A percentile compares a stretch with the other conserved stretches of the same genome.
Conservation (phyloP, 2,797 vertebrate species). For the Margarornis squamiger region DNA sequence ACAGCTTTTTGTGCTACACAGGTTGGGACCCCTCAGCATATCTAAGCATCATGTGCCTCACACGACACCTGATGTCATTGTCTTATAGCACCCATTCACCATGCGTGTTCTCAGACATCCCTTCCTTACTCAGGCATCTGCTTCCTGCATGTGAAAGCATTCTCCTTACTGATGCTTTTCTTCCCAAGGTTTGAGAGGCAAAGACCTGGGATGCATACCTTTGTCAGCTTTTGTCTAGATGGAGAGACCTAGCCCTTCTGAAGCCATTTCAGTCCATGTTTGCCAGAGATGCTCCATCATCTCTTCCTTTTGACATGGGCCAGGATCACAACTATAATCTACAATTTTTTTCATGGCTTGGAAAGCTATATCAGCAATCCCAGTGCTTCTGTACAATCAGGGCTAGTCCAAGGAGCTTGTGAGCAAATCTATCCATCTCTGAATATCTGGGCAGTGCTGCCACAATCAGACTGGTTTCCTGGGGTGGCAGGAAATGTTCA, state of each 20-base stretch:
- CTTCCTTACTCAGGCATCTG: background rate
- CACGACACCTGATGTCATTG: background rate
- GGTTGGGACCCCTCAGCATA: background rate
- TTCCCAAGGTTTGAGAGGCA: background rate
- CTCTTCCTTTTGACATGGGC: background rate
- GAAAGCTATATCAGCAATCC: background rate
- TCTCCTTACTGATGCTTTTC: accelerated
- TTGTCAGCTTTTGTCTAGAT: background rate
- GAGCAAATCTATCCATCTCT: background rate
- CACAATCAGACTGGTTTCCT: background rate
- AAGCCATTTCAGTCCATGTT: background rate
- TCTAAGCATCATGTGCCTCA: background rate
- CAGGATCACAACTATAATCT: background rate
- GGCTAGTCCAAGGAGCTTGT: background rate
- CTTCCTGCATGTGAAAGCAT: background rate
- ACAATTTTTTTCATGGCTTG: background rate
- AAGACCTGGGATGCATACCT: background rate
- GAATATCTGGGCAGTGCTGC: background rate
- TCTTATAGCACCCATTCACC: background rate
- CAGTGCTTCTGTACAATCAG: background rate
- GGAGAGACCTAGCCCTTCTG: background rate
- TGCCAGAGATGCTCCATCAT: background rate
- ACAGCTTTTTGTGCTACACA: background rate
- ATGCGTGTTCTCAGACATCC: background rate
- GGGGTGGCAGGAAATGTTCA: background rate